Percentiles rank a stretch among this genome's conserved stretches.
Conservation (phyloP, 2,797 vertebrate species). For the Sphenodon punctatus region DNA sequence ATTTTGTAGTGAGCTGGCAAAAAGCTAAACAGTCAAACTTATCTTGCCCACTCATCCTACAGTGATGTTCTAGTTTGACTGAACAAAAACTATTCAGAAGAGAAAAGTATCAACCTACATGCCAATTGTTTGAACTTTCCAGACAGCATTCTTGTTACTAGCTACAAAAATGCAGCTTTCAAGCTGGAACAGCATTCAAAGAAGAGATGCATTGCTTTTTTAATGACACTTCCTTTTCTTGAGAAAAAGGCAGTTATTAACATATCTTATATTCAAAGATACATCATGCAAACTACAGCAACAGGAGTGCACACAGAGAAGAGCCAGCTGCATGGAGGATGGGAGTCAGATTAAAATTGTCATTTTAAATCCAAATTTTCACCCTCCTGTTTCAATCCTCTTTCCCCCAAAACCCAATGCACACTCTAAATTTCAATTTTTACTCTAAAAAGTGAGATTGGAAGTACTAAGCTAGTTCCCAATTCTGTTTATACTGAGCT, state of each 20-base stretch:
- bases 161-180: neutral
- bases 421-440: neutral
- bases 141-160: neutral
- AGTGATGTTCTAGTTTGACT: constrained; percentile 2
- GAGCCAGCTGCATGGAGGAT: fast-evolving
- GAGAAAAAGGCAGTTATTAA: neutral
- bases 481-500: neutral
- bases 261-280: neutral
- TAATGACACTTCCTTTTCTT: neutral
- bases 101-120: constrained; percentile 9
- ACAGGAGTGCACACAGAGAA: neutral
- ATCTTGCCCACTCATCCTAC: constrained; percentile 44
- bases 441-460: neutral
- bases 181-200: neutral
- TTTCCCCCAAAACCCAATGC: neutral
- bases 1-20: constrained; percentile 50
- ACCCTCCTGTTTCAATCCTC: neutral
- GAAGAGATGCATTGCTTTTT: neutral
- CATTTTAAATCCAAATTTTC: neutral
- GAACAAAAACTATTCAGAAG: constrained; percentile 21
- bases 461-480: neutral
- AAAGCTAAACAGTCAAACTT: constrained; percentile 47
- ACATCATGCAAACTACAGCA: neutral
- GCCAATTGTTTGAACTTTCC: neutral
- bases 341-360: neutral